A percentile compares a stretch with the other conserved stretches of the same genome.
Conservation (phyloP, 2,113 vertebrate genomes). For the Argyrosomus japonicus region DNA sequence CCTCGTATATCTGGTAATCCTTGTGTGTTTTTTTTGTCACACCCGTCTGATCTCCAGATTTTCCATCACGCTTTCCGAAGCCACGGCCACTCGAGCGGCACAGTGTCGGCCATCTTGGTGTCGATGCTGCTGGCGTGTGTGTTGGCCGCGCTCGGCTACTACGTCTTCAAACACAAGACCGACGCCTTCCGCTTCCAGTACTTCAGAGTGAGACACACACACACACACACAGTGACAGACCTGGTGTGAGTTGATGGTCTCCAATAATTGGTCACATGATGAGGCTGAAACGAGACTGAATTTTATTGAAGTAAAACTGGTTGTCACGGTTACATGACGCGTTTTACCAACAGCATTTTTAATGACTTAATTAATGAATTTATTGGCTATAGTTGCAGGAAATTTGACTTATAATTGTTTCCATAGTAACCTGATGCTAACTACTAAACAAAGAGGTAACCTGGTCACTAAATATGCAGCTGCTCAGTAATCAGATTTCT, state of each 20-base stretch:
- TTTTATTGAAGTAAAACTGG: not conserved
- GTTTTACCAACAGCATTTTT: too few species aligned
- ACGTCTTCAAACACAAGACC: slow-evolving; percentile 81
- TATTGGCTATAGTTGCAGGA: too few species aligned
- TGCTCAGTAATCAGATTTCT: too few species aligned
- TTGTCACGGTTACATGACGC: too few species aligned
- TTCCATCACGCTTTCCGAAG: not conserved
- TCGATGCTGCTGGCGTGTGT: slow-evolving; percentile 53
- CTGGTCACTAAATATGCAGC: too few species aligned
- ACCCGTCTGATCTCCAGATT: slow-evolving; percentile 47
- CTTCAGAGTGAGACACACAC: slow-evolving; percentile 83
- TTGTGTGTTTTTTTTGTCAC: not conserved
- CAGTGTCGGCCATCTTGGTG: slow-evolving; percentile 68
- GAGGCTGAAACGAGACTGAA: too few species aligned
- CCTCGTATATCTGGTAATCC: not conserved
- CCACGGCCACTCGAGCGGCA: slow-evolving; percentile 45
- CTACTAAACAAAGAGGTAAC: too few species aligned
- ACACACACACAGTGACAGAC: slow-evolving; percentile 3
- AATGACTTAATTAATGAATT: too few species aligned
- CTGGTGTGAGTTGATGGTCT: not conserved
- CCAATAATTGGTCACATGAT: too few species aligned
- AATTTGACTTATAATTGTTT: too few species aligned
- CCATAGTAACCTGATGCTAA: too few species aligned
- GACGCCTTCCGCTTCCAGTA: slow-evolving; percentile 87
- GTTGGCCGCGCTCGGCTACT: slow-evolving; percentile 78